Evolutionary conservation across 1,140 invertebrate genomes (phyloP).

Genomic region (Mamestra configurata): DNA sequence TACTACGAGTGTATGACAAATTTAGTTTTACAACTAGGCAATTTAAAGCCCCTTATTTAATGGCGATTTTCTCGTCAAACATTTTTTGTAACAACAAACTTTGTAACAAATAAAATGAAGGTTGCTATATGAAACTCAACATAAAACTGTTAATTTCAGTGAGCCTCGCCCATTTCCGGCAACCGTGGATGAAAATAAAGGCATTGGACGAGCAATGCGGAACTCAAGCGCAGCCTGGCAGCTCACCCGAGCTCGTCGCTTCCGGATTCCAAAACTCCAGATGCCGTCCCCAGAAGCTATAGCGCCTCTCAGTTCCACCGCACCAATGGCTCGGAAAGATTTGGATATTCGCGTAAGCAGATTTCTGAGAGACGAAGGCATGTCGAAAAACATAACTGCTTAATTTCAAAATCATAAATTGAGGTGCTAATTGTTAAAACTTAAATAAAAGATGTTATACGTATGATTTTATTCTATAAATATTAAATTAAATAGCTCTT

Average conservation of each 20-base stretch:
- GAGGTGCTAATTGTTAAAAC: background rate
- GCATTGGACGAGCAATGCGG: slow-evolving; percentile 62
- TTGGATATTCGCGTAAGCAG: slow-evolving; percentile 72
- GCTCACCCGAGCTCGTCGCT: slow-evolving; percentile 75
- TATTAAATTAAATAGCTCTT: no score
- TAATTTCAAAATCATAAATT: slow-evolving; percentile 4
- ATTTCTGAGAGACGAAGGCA: slow-evolving; percentile 68
- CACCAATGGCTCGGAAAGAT: slow-evolving; percentile 72
- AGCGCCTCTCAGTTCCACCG: slow-evolving; percentile 66
- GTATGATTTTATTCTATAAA: no score
- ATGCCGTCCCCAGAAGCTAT: slow-evolving; percentile 68
- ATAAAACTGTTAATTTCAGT: slow-evolving; percentile 60
- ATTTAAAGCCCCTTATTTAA: no score
- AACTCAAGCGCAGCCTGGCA: slow-evolving; percentile 75
- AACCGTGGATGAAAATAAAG: slow-evolving; percentile 67
- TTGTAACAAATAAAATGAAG: no score
- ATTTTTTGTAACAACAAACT: no score
- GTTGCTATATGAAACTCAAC: background rate
- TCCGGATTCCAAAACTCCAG: slow-evolving; percentile 72
- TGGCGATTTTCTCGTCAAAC: no score
- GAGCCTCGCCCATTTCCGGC: slow-evolving; percentile 64
- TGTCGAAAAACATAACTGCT: slow-evolving; percentile 37
- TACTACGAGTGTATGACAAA: no score
- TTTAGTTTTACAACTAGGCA: no score
- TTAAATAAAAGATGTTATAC: background rate